A percentile compares a stretch with the other conserved stretches of the same genome.
Evolutionary conservation across 2,113 vertebrate genomes (phyloP).

Genomic region (Zootoca vivipara): DNA sequence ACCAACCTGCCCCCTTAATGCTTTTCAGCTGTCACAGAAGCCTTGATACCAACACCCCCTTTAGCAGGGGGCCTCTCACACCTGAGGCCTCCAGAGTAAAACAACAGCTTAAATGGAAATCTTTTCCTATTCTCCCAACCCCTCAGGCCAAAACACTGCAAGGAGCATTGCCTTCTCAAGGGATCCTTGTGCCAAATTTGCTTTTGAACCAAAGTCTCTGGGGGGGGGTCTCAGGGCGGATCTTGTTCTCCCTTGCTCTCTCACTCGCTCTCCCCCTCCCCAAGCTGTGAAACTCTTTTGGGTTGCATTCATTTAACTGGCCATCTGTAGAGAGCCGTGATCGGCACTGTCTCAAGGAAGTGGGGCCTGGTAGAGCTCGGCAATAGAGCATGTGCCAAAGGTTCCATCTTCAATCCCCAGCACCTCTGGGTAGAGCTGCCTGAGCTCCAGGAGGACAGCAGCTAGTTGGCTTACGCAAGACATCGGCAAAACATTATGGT

Average conservation of each 20-base stretch:
- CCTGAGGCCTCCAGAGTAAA: slow-evolving; percentile 76
- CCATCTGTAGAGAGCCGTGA: not conserved
- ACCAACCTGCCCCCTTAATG: slow-evolving; percentile 47
- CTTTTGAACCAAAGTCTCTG: slow-evolving; percentile 72
- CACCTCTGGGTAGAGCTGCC: not conserved
- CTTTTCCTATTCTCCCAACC: slow-evolving; percentile 64
- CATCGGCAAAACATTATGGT: no score
- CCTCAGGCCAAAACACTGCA: slow-evolving; percentile 57
- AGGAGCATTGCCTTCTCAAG: slow-evolving; percentile 60
- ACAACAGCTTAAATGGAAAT: slow-evolving; percentile 67
- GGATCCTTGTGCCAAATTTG: slow-evolving; percentile 46
- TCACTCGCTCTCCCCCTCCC: slow-evolving; percentile 17
- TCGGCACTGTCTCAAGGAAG: not conserved
- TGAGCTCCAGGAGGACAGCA: no score
- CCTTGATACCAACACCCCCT: slow-evolving; percentile 43
- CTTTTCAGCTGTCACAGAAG: slow-evolving; percentile 36
- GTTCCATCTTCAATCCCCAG: not conserved
- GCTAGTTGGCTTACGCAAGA: no score
- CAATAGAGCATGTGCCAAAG: no score
- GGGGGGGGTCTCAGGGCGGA: slow-evolving; percentile 51
- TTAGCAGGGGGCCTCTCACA: slow-evolving; percentile 67
- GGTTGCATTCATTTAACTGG: not conserved
- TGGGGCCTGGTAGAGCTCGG: no score
- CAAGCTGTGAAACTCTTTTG: not conserved
- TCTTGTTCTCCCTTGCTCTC: slow-evolving; percentile 43